Evolutionary conservation across 2,113 vertebrate species (phyloP).

Genomic region (Vulpes lagopus): DNA sequence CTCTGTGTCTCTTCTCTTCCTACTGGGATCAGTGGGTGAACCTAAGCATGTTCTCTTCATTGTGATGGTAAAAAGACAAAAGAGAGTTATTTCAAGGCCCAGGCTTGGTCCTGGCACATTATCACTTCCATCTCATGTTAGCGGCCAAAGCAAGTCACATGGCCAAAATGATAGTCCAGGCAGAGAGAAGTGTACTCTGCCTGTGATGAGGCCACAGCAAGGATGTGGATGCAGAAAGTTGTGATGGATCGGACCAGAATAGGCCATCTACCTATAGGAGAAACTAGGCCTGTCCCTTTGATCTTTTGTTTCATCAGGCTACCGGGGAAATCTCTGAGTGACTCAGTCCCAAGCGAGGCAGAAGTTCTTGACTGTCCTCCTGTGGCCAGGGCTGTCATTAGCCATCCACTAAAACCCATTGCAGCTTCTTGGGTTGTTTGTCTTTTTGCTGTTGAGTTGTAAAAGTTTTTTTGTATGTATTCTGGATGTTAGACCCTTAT

Average conservation of each 20-base stretch:
- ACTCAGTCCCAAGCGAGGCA: background rate
- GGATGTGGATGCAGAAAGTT: background rate
- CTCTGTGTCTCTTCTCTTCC: background rate
- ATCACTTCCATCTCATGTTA: constrained; percentile 14
- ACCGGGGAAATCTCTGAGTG: background rate
- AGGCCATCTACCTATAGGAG: background rate
- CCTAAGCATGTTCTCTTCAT: background rate
- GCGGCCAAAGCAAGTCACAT: background rate
- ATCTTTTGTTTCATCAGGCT: constrained; percentile 31
- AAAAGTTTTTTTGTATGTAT: background rate
- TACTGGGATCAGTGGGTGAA: background rate
- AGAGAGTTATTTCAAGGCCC: background rate
- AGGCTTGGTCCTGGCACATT: background rate
- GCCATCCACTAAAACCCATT: background rate
- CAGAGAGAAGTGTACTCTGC: background rate
- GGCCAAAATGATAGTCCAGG: background rate
- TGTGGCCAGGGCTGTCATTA: background rate
- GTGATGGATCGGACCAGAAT: background rate
- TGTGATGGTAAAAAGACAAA: background rate
- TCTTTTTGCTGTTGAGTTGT: background rate
- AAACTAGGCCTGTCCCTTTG: background rate
- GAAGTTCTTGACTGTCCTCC: background rate
- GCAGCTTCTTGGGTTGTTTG: background rate
- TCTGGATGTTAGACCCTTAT: background rate
- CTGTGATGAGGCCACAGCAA: background rate